Conservation (phyloP, 1,140 invertebrate genomes). For the Drosophila bipectinata region DNA sequence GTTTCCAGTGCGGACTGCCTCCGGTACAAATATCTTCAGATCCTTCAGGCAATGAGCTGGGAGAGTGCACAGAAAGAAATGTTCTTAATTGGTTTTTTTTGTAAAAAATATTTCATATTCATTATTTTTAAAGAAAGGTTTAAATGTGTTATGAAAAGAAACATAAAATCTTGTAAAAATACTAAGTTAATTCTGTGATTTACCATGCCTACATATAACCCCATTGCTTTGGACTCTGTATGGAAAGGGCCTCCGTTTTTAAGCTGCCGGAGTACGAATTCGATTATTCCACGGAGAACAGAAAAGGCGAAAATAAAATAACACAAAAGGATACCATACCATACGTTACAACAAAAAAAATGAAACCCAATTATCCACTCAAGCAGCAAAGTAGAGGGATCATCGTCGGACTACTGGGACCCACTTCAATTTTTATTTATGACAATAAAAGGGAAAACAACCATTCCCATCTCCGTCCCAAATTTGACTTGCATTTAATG, state of each 20-base stretch:
- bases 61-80: conserved; percentile 9
- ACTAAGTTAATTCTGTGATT: too few species aligned
- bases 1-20: conserved; percentile 89
- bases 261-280: conserved; percentile 50
- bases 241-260: background rate
- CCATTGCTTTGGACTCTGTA: background rate
- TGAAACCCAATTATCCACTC: conserved; percentile 71
- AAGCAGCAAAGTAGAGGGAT: conserved; percentile 27
- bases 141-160: too few species aligned
- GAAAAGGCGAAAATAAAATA: conserved; percentile 6
- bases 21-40: conserved; percentile 89
- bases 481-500: conserved; percentile 64
- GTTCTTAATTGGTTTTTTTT: background rate
- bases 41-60: conserved; percentile 86
- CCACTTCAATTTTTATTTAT: conserved; percentile 76
- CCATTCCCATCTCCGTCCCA: background rate
- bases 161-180: too few species aligned
- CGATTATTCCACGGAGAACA: conserved; percentile 55
- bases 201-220: too few species aligned
- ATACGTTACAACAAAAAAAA: background rate
- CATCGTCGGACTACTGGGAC: conserved; percentile 30
- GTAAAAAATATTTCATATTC: background rate
- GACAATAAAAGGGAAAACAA: conserved; percentile 27
- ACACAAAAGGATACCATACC: background rate
- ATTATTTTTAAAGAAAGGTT: too few species aligned